Percentiles rank a stretch among this genome's conserved stretches.
These are phyloP conservation scores for Mastigias papua DNA, from an alignment of 30 jellyfish, hydroid and myxozoan species.

Conservation along the genomic window DNA sequence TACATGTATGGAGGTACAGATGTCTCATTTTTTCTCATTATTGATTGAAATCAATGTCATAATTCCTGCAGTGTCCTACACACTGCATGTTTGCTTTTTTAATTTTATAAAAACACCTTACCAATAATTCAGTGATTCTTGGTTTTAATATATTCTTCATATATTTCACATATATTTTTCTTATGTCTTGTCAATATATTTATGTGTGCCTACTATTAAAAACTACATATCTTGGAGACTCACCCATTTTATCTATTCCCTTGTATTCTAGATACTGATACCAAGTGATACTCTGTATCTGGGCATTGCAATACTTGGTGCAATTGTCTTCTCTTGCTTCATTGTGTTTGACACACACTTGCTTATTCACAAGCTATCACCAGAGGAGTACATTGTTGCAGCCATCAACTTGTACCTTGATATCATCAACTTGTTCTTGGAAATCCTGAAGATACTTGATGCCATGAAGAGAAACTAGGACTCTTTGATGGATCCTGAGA, in stretches of 20 bases:
- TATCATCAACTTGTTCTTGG: constrained; percentile 91
- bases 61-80: too few species aligned
- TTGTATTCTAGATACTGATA: constrained; percentile 67
- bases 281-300: constrained; percentile 73
- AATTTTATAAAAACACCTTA: too few species aligned
- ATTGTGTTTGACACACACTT: constrained; percentile 92
- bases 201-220: too few species aligned
- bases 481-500: neutral
- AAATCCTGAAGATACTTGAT: constrained; percentile 79
- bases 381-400: constrained; percentile 95
- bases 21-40: too few species aligned
- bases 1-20: too few species aligned
- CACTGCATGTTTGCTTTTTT: too few species aligned
- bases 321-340: constrained; percentile 87
- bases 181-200: too few species aligned
- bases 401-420: constrained; percentile 94
- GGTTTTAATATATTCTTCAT: too few species aligned
- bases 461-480: constrained; percentile 57
- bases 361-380: constrained; percentile 89
- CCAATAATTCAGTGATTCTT: too few species aligned
- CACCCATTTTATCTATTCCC: neutral
- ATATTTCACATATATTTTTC: too few species aligned
- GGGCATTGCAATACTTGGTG: constrained; percentile 89
- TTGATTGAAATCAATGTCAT: too few species aligned
- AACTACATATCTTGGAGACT: too few species aligned